Evolutionary conservation across 2,888 invertebrate genomes (phyloP).

Genomic region (Papilio protenor): DNA sequence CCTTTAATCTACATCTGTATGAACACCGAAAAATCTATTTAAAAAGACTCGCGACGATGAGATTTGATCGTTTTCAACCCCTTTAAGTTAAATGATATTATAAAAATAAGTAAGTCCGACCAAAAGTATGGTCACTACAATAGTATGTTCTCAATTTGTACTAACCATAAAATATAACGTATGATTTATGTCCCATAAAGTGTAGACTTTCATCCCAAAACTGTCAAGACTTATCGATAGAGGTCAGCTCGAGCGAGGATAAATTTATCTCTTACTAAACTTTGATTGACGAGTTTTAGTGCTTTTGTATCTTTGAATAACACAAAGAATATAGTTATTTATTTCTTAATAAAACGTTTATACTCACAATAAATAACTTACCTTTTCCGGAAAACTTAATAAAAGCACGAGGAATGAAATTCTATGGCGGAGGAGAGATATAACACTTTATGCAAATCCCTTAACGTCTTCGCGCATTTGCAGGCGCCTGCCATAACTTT

Average conservation of each 20-base stretch:
- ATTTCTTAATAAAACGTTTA: too few species aligned
- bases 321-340: neutral
- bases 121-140: neutral
- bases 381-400: neutral
- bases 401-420: neutral
- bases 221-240: conserved; percentile 34
- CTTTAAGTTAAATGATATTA: neutral
- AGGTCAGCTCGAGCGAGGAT: conserved; percentile 13
- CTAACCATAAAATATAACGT: conserved; percentile 16
- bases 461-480: neutral
- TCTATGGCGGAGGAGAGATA: neutral
- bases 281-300: conserved; percentile 31
- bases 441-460: conserved; percentile 8
- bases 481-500: conserved; percentile 6
- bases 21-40: too few species aligned
- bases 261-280: conserved; percentile 7
- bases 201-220: conserved; percentile 37
- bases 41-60: too few species aligned
- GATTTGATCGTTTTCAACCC: too few species aligned
- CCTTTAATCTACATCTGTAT: too few species aligned
- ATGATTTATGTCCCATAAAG: conserved; percentile 34
- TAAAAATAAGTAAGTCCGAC: neutral
- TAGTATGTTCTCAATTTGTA: conserved; percentile 19
- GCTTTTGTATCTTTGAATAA: conserved; percentile 13
- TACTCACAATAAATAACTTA: neutral